These are phyloP conservation scores for Harpagoxenus sublaevis DNA, from an alignment of 2,888 invertebrate genomes.

Conservation along the genomic window DNA sequence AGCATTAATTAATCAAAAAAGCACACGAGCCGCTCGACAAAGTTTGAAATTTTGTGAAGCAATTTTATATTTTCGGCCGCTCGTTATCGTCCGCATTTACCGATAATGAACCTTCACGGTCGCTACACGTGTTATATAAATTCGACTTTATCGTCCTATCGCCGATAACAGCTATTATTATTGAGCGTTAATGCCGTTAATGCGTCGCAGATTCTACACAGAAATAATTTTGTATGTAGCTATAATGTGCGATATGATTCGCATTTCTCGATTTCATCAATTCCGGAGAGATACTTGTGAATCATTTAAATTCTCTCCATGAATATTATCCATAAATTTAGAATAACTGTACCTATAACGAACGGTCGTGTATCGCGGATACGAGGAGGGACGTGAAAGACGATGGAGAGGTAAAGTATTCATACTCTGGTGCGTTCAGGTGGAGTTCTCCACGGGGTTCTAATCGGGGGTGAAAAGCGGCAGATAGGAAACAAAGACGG, in stretches of 20 bases:
- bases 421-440: conserved; percentile 68
- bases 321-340: neutral
- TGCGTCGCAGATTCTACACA: neutral
- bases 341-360: neutral
- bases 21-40: neutral
- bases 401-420: conserved; percentile 72
- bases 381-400: conserved; percentile 44
- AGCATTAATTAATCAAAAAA: conserved; percentile 41
- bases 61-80: conserved; percentile 36
- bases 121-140: conserved; percentile 47
- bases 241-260: neutral
- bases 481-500: conserved; percentile 11
- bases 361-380: conserved; percentile 6
- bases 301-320: conserved; percentile 14
- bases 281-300: neutral
- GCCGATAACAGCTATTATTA: conserved; percentile 29
- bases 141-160: conserved; percentile 45
- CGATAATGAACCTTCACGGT: conserved; percentile 40
- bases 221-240: neutral
- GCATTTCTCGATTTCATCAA: neutral
- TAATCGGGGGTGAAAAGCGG: conserved; percentile 10
- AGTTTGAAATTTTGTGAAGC: conserved; percentile 14
- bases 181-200: conserved; percentile 26
- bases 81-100: conserved; percentile 33
- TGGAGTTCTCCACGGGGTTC: conserved; percentile 50